phyloP scores from a whole-genome alignment of 2,113 vertebrate species.

The Catharus minimus region DNA sequence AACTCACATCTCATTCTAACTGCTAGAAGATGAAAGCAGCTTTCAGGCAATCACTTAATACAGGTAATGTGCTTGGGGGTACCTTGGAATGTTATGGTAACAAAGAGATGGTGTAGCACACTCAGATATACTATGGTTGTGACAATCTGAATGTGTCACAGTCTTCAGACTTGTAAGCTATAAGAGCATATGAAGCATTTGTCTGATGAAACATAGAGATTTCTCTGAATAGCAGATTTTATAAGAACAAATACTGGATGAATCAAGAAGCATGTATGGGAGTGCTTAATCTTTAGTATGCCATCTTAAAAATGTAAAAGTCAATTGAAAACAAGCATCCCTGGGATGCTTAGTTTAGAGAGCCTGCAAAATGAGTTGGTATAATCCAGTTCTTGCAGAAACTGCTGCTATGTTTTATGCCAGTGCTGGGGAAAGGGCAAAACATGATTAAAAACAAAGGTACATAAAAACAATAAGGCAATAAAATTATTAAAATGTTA shows the following conservation, averaged over 20 bases:
- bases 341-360: not conserved
- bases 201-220: constrained; percentile 1
- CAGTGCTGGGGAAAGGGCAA: not conserved
- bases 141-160: not conserved
- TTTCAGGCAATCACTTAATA: not conserved
- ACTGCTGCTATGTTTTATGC: not conserved
- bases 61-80: not conserved
- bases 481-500: not conserved
- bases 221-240: constrained; percentile 15
- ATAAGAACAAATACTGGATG: not conserved
- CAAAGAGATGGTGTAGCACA: not conserved
- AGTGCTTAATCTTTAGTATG: not conserved
- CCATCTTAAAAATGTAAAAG: not conserved
- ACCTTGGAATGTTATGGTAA: constrained; percentile 25
- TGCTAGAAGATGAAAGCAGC: constrained; percentile 17
- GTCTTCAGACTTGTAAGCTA: not conserved
- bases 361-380: not conserved
- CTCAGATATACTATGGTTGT: not conserved
- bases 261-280: not conserved
- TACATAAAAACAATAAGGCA: not conserved
- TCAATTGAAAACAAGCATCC: constrained; percentile 2
- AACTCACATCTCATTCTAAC: not conserved
- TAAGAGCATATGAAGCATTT: not conserved
- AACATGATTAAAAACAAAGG: not conserved
- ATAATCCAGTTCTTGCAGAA: not conserved